Conservation (phyloP, 2,797 vertebrate species). For the Anguilla obscura region DNA sequence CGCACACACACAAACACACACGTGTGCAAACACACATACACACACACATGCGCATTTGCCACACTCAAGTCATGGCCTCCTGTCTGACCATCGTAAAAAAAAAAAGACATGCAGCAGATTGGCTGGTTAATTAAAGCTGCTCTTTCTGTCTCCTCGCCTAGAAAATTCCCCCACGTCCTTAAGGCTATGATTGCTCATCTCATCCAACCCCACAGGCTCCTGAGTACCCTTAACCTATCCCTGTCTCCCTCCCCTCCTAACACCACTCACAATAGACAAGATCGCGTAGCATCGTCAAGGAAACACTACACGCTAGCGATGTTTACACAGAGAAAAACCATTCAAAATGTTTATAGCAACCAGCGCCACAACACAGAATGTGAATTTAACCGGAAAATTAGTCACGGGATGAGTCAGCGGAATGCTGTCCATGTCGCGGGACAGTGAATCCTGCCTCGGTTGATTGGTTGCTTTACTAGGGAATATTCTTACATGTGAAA, state of each 20-base stretch:
- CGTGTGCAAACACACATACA: no score
- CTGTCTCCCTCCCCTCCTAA: neutral
- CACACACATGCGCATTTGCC: neutral
- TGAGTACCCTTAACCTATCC: neutral
- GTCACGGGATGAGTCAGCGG: neutral
- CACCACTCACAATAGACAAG: neutral
- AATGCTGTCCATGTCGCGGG: neutral
- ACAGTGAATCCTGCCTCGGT: neutral
- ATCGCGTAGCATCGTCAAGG: neutral
- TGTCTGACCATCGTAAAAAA: neutral
- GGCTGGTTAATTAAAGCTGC: neutral
- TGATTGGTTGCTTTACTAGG: neutral
- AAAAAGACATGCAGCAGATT: neutral
- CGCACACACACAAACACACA: no score
- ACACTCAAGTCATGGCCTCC: neutral
- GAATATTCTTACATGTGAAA: neutral
- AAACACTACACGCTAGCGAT: neutral
- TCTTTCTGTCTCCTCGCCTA: neutral
- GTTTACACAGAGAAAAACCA: neutral
- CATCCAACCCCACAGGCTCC: neutral
- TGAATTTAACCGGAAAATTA: neutral
- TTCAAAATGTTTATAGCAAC: conserved; percentile 20
- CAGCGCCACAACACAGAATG: neutral
- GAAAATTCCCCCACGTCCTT: neutral
- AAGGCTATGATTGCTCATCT: neutral